Conservation (phyloP, 2,113 vertebrate genomes). For the Stercorarius parasiticus region DNA sequence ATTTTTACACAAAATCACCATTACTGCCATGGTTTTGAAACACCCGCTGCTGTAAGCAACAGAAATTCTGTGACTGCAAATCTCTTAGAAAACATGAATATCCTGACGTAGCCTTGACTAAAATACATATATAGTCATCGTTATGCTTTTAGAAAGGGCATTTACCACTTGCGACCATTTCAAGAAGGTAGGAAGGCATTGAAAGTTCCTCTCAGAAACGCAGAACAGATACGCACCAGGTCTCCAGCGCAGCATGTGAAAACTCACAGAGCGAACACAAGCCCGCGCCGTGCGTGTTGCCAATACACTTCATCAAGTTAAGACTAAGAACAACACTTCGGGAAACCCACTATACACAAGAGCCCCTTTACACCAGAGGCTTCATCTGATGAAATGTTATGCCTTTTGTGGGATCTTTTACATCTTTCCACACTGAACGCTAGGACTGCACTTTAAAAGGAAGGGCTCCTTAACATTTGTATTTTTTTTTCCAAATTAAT, state of each 20-base stretch:
- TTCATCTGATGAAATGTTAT: slow-evolving; percentile 60
- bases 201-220: neutral
- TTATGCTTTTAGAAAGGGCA: neutral
- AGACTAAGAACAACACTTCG: slow-evolving; percentile 55
- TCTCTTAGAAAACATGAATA: neutral
- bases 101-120: neutral
- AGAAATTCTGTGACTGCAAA: rapidly evolving
- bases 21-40: neutral
- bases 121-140: neutral
- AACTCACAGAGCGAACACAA: neutral
- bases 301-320: slow-evolving; percentile 56
- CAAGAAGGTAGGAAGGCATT: neutral
- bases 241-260: neutral
- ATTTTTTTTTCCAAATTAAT: slow-evolving; percentile 34
- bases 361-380: slow-evolving; percentile 8
- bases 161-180: neutral
- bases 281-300: neutral
- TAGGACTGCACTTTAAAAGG: neutral
- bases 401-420: slow-evolving; percentile 29
- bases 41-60: neutral
- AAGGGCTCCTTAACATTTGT: neutral
- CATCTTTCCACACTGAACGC: neutral
- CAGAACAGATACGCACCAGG: neutral
- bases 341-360: slow-evolving; percentile 63
- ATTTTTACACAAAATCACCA: neutral